These are phyloP conservation scores for Epistrophe eligans DNA, from an alignment of 2,888 invertebrate species.

Conservation along the genomic window DNA sequence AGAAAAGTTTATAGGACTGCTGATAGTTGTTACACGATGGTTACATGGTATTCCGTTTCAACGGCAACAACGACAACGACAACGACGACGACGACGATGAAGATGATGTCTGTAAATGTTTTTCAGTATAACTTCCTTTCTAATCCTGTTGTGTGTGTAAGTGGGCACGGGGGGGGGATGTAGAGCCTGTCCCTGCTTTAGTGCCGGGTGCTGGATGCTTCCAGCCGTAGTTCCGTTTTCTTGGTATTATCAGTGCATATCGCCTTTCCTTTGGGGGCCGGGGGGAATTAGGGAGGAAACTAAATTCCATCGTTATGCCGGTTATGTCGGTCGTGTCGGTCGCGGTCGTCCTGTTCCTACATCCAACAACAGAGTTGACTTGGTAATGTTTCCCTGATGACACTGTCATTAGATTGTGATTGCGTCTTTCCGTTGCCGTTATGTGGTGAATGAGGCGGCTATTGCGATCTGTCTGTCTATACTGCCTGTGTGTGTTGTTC, in stretches of 20 bases:
- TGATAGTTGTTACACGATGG: constrained; percentile 53
- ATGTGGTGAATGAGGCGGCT: constrained; percentile 54
- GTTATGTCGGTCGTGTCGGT: constrained; percentile 6
- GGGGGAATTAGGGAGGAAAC: constrained; percentile 23
- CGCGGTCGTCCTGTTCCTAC: constrained; percentile 35
- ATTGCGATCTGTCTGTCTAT: constrained; percentile 24
- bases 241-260: constrained; percentile 43
- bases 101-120: constrained; percentile 40
- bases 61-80: constrained; percentile 18
- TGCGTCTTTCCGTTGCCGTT: constrained; percentile 59
- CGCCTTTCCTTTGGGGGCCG: constrained; percentile 42
- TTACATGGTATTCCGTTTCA: constrained; percentile 26
- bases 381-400: constrained; percentile 75
- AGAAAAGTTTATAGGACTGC: constrained; percentile 38
- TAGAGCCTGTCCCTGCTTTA: not conserved
- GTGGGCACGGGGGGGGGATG: no score
- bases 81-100: not conserved
- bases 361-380: constrained; percentile 64
- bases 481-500: constrained; percentile 8
- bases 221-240: constrained; percentile 51
- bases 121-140: constrained; percentile 16
- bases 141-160: constrained; percentile 31
- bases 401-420: constrained; percentile 74
- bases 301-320: constrained; percentile 11
- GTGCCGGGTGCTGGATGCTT: constrained; percentile 1